These are phyloP conservation scores for Magallana angulata DNA, from an alignment of 1,140 invertebrate species.

Conservation along the genomic window DNA sequence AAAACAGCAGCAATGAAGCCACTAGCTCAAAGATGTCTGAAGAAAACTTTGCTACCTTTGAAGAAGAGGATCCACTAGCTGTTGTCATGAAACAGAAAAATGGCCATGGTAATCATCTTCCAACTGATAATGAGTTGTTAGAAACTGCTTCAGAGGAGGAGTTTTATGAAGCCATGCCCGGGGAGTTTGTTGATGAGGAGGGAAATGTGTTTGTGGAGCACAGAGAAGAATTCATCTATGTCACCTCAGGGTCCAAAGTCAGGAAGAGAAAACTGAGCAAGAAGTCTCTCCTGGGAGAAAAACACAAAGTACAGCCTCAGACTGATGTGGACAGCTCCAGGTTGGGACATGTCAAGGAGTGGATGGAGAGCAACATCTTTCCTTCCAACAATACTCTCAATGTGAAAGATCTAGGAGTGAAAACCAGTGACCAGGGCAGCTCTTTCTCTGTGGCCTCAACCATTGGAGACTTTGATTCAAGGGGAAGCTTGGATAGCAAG, in stretches of 20 bases:
- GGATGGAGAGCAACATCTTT: slow-evolving; percentile 48
- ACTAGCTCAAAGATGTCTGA: slow-evolving; percentile 16
- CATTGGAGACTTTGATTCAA: slow-evolving; percentile 24
- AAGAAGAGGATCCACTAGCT: slow-evolving; percentile 22
- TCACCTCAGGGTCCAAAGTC: slow-evolving; percentile 41
- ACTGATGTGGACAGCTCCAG: slow-evolving; percentile 1
- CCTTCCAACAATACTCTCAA: slow-evolving; percentile 38
- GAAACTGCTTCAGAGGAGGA: slow-evolving; percentile 50
- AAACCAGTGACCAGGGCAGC: slow-evolving; percentile 31
- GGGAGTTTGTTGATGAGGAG: slow-evolving; percentile 25
- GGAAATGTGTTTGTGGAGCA: slow-evolving; percentile 39
- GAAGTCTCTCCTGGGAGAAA: slow-evolving; percentile 28
- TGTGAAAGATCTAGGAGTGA: slow-evolving; percentile 10
- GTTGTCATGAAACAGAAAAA: neutral
- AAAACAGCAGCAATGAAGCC: neutral
- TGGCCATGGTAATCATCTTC: neutral
- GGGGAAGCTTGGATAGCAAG: slow-evolving; percentile 8
- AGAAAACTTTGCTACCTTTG: slow-evolving; percentile 42
- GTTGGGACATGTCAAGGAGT: slow-evolving; percentile 32
- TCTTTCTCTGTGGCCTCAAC: neutral
- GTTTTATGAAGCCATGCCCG: slow-evolving; percentile 46
- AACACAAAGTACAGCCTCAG: neutral
- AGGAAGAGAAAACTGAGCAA: slow-evolving; percentile 25
- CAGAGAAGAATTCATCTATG: slow-evolving; percentile 46
- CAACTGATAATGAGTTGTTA: slow-evolving; percentile 40